phyloP scores from a whole-genome alignment of 2,797 vertebrate species.

The Scleropages formosus region DNA sequence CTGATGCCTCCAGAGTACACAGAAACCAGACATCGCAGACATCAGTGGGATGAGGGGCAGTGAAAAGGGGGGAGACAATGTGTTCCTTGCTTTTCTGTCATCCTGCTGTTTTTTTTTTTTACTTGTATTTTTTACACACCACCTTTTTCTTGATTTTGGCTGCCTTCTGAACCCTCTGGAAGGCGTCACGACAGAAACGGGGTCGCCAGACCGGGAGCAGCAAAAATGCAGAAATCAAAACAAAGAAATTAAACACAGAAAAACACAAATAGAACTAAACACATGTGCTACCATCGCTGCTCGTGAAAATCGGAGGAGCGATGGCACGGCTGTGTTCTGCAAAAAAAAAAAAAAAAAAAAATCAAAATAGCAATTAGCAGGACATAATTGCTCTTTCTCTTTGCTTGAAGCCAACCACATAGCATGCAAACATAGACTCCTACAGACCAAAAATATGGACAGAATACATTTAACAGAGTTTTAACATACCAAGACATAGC shows the following conservation, averaged over 20 bases:
- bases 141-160: slow-evolving; percentile 99
- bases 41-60: slow-evolving; percentile 29
- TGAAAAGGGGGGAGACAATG: slow-evolving; percentile 4
- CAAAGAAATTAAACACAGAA: slow-evolving; percentile 52
- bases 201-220: slow-evolving; percentile 64
- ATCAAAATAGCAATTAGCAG: slow-evolving; percentile 65
- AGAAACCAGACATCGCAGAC: slow-evolving; percentile 24
- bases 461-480: neutral
- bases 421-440: slow-evolving; percentile 51
- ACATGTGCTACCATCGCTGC: slow-evolving; percentile 52
- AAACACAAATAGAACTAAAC: slow-evolving; percentile 64
- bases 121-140: slow-evolving; percentile 97
- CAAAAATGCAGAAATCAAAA: slow-evolving; percentile 56
- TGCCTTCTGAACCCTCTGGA: slow-evolving; percentile 99
- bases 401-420: slow-evolving; percentile 52
- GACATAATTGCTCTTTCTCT: slow-evolving; percentile 57
- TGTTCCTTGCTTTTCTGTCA: slow-evolving; percentile 22
- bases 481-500: too few relatives aligned
- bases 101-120: slow-evolving; percentile 47
- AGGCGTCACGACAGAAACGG: slow-evolving; percentile 54
- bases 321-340: slow-evolving; percentile 59
- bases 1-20: neutral
- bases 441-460: slow-evolving; percentile 13
- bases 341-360: slow-evolving; percentile 49
- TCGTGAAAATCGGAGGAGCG: slow-evolving; percentile 35